Conservation (phyloP, 2,888 invertebrate species). For the Melanotus villosus region DNA sequence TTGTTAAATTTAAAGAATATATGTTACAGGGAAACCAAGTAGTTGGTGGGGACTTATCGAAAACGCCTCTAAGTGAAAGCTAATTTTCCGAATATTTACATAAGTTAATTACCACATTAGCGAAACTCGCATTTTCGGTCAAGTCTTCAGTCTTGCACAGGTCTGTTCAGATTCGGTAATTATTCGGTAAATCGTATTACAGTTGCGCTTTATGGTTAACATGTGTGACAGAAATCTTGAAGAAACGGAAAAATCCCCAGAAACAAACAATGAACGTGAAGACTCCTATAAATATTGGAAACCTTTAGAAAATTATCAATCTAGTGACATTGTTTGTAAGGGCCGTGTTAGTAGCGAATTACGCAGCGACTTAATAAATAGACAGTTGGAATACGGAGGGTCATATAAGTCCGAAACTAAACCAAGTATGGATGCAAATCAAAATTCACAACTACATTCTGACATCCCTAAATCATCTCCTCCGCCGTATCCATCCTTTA, state of each 20-base stretch:
- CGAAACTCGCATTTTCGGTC: too few species aligned
- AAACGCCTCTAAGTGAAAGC: too few species aligned
- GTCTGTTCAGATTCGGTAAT: too few species aligned
- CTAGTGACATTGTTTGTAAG: slow-evolving; percentile 34
- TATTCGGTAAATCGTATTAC: too few species aligned
- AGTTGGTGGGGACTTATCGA: too few species aligned
- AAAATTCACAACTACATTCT: slow-evolving; percentile 27
- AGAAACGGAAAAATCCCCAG: slow-evolving; percentile 40
- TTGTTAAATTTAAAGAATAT: too few species aligned
- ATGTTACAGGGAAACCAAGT: too few species aligned
- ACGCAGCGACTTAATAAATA: slow-evolving; percentile 24
- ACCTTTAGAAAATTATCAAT: slow-evolving; percentile 47
- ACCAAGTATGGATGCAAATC: slow-evolving; percentile 29
- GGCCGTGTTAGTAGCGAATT: background rate
- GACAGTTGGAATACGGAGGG: slow-evolving; percentile 42
- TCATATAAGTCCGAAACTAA: slow-evolving; percentile 33
- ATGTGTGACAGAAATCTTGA: slow-evolving; percentile 3
- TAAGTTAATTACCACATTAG: too few species aligned
- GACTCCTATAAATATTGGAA: slow-evolving; percentile 50
- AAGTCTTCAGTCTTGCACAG: too few species aligned
- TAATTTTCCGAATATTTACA: too few species aligned
- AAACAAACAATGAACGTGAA: slow-evolving; percentile 15
- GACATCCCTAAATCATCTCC: slow-evolving; percentile 44
- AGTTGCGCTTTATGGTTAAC: background rate
- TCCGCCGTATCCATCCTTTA: slow-evolving; percentile 49